Evolutionary conservation across 2,113 vertebrate genomes (phyloP), one percentile per base, ranked within the genome.

Genomic region (Ivindomyrus marchei): DNA sequence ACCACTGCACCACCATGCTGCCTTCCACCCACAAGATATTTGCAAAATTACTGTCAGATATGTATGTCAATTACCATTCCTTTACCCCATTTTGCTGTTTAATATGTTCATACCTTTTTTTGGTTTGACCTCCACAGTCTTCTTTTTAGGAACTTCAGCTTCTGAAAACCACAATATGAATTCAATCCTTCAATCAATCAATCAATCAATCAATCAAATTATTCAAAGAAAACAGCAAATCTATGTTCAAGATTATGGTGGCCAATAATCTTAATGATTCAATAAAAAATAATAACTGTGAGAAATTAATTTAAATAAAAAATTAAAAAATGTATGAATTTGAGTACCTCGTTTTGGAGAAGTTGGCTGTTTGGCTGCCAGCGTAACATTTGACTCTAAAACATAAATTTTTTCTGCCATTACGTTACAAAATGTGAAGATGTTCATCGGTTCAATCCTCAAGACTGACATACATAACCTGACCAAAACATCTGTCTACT

Each of bases 21-120:
- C 53, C 19, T 5, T 56, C 19, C 19, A 6, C 19, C 53, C 53
- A 56, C 53, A 56, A 56, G 53, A 56, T 56, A 56, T 7, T 21
- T 56, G 19, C 53, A 56, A 52, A 52, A 56, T 56, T 21, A 56
- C 17, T 53, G 52, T 53, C 4, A 53, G 19, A 53, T 53, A 53
- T 56, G 0, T 21, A 21, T 56, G 19, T 21, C 56, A 62, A 2
- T 62, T 9, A n/a, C 1, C 0, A 0, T 62, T 62, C 24, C 21
- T n/a, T 62, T 62, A 9, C 6, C 7, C 56, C 24, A 62, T 62
- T 24, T 24, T 58, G 21, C 56, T 58, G 6, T 24, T 58, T 58
- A 24, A 15, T 52, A 27, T 87, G n/a, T 21, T 53, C 15, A 87
- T 88, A 88, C 90, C 90, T 90, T 90, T 88, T 27, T 47, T 46